Conservation (phyloP, 2,797 vertebrate species). For the Clamator glandarius region DNA sequence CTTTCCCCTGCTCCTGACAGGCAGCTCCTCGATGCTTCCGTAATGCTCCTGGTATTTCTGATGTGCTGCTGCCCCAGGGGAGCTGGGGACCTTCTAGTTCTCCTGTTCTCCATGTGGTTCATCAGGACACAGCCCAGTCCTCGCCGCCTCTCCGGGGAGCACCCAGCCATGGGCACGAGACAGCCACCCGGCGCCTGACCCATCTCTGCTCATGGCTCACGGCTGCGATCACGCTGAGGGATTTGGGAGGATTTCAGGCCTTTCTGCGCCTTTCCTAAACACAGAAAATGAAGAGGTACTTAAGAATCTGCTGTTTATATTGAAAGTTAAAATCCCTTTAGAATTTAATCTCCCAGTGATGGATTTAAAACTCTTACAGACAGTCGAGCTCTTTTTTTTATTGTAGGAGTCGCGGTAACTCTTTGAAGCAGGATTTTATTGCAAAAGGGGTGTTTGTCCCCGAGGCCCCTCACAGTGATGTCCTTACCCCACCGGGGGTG, state of each 20-base stretch:
- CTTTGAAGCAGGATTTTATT: constrained; percentile 44
- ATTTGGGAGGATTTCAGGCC: constrained; percentile 48
- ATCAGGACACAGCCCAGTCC: not conserved
- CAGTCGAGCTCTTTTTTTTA: constrained; percentile 52
- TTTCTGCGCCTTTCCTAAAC: constrained; percentile 49
- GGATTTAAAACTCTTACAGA: constrained; percentile 68
- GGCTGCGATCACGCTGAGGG: not conserved
- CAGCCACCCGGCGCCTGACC: not conserved
- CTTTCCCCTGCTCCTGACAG: not conserved
- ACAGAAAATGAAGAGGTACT: constrained; percentile 70
- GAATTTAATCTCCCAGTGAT: constrained; percentile 71
- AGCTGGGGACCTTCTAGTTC: not conserved
- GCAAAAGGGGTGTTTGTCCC: constrained; percentile 35
- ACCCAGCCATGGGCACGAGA: not conserved
- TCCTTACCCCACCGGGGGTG: not conserved
- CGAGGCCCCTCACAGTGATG: fast-evolving
- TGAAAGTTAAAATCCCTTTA: constrained; percentile 71
- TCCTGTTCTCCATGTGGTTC: not conserved
- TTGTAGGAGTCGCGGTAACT: not conserved
- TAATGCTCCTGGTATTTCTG: not conserved
- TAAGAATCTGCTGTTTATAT: constrained; percentile 68
- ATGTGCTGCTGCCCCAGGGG: not conserved
- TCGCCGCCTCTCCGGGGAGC: not conserved
- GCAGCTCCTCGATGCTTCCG: not conserved
- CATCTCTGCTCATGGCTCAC: not conserved